phyloP scores from a whole-genome alignment of 2,113 vertebrate genomes.

The Okapia johnstoni region DNA sequence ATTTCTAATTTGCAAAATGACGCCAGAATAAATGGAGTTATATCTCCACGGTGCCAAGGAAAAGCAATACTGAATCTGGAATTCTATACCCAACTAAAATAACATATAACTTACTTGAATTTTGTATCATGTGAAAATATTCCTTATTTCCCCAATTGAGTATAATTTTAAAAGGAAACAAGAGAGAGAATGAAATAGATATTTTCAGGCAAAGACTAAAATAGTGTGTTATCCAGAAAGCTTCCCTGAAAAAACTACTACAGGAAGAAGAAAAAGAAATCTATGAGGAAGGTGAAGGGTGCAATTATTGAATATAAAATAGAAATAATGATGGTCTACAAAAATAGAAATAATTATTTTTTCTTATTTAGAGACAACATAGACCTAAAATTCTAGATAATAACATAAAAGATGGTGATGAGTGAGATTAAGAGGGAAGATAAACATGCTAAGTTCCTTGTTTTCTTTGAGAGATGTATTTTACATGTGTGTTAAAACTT shows the following conservation, averaged over 20 bases:
- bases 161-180: not conserved
- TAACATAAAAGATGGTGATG: not conserved
- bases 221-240: not conserved
- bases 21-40: not conserved
- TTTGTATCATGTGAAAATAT: not conserved
- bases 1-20: not conserved
- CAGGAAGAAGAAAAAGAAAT: slow-evolving; percentile 7
- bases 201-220: not conserved
- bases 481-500: not conserved
- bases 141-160: not conserved
- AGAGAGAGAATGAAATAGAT: not conserved
- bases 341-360: slow-evolving; percentile 44
- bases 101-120: not conserved
- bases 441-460: not conserved
- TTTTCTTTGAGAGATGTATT: not conserved
- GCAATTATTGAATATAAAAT: not conserved
- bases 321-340: slow-evolving; percentile 1
- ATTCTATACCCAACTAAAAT: not conserved
- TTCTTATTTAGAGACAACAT: not conserved
- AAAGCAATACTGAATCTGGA: not conserved
- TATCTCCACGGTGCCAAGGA: not conserved
- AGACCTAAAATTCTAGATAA: not conserved
- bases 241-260: not conserved
- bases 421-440: not conserved
- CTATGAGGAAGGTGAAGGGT: not conserved